Conservation (phyloP, 92 coral and sea anemone species). For the Porites evermanni region DNA sequence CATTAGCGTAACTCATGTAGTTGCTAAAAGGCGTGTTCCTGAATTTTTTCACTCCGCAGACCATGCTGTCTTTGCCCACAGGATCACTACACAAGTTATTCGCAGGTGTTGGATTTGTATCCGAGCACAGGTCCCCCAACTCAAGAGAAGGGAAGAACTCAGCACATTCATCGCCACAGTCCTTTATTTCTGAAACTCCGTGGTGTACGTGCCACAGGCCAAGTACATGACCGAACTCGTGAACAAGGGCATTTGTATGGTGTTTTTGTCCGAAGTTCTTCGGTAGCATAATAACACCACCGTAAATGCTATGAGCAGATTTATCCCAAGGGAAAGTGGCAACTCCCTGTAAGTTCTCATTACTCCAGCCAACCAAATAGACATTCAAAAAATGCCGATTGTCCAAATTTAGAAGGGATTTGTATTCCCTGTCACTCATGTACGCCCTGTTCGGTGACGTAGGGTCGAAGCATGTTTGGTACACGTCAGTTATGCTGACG, state of each 20-base stretch:
- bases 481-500: constrained; percentile 56
- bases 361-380: constrained; percentile 86
- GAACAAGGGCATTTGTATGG: constrained; percentile 81
- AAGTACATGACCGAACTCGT: constrained; percentile 93
- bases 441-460: constrained; percentile 83
- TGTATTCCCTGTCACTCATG: constrained; percentile 87
- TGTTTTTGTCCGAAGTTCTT: constrained; percentile 70
- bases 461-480: constrained; percentile 89
- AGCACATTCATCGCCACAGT: constrained; percentile 84
- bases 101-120: constrained; percentile 92
- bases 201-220: constrained; percentile 96
- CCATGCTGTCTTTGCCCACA: constrained; percentile 28
- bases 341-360: constrained; percentile 64
- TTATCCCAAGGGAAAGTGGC: constrained; percentile 99
- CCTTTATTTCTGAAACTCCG: constrained; percentile 72
- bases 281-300: constrained; percentile 83
- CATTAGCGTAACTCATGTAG: constrained; percentile 92
- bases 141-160: constrained; percentile 94
- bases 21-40: constrained; percentile 82
- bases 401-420: constrained; percentile 64
- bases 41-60: constrained; percentile 66
- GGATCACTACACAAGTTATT: constrained; percentile 75
- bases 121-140: constrained; percentile 95
- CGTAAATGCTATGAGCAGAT: constrained; percentile 71
- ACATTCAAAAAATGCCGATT: constrained; percentile 82